These are phyloP conservation scores for Cataglyphis livida DNA, from an alignment of 2,888 invertebrate genomes.

Conservation along the genomic window DNA sequence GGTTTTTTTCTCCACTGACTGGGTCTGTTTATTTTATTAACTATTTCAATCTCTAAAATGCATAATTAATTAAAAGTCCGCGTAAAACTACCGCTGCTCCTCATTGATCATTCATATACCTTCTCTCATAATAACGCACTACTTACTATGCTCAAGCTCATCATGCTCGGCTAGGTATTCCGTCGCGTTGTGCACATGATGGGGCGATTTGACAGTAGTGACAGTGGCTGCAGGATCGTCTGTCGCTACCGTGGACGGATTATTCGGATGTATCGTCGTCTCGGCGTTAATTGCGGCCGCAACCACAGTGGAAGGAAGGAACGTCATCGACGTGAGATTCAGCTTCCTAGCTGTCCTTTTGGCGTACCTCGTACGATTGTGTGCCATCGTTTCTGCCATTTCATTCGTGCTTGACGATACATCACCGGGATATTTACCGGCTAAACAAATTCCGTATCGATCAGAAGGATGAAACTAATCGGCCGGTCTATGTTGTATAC, in stretches of 20 bases:
- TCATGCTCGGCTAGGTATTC: slow-evolving; percentile 82
- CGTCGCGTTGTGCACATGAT: slow-evolving; percentile 82
- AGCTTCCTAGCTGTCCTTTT: slow-evolving; percentile 62
- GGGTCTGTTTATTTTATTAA: not conserved
- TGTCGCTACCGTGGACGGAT: slow-evolving; percentile 82
- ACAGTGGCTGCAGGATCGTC: slow-evolving; percentile 74
- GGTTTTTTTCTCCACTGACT: not conserved
- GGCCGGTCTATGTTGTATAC: not conserved
- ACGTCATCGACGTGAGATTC: slow-evolving; percentile 73
- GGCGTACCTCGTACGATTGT: slow-evolving; percentile 19
- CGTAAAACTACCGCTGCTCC: not conserved
- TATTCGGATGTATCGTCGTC: slow-evolving; percentile 78
- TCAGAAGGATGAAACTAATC: not conserved
- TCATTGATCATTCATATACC: not conserved
- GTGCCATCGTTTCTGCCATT: slow-evolving; percentile 39
- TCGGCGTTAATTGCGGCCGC: slow-evolving; percentile 81
- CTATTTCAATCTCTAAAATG: not conserved
- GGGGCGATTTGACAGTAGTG: slow-evolving; percentile 80
- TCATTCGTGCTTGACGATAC: slow-evolving; percentile 21
- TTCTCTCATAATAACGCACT: slow-evolving; percentile 5
- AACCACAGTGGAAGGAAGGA: slow-evolving; percentile 75
- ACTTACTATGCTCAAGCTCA: slow-evolving; percentile 84
- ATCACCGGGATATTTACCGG: slow-evolving; percentile 17
- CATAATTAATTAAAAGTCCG: slow-evolving; percentile 21
- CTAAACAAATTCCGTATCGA: slow-evolving; percentile 6